Base-by-base conservation (phyloP, 2,888 invertebrate genomes). In the Omphaloscelis lunosa region DNA sequence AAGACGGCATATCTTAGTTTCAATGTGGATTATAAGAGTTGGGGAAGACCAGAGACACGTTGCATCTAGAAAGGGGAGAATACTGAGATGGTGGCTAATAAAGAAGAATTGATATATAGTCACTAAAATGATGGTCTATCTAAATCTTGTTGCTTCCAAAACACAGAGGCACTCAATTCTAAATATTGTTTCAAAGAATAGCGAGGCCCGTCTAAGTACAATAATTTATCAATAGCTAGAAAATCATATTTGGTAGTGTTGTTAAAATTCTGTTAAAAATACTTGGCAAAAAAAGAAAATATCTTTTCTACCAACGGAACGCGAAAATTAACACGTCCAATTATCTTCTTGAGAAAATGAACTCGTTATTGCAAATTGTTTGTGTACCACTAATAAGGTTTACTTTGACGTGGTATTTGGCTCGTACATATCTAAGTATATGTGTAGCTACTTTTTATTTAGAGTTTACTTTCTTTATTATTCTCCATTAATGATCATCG, bases 191-290 rank as follows among this genome's bases (percentile, higher is more conserved):
- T n/a, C 12, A 23, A 12, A 39, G 15, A 29, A 66, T 29, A 12
- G 45, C 0, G 66, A 27, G 4, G 12, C 29, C 8, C 11, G 11
- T 23, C 15, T 69, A 15, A 17, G 45, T 45, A 6, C 9, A 17
- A 23, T 27, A 17, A 66, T 68, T 23, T 9, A 5, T 78, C 9
- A 58, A 48, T 58, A 9, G 8, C 27, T 20, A 67, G n/a, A 39
- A 51, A 79, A 58, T 0, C 17, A 7, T 5, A 9, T 6, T 15
- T 58, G 15, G 4, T 0, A n/a, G 2, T 23, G 23, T 61, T 79
- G 80, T 71, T 61, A 71, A 71, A 53, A 70, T 51, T 77, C 20
- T 79, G 20, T 58, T n/a, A 29, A 48, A 77, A 79, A 79, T 79
- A n/a, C 79, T 79, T 70, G 12, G 23, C 27, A 70, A 77, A 23